A percentile compares a stretch with the other conserved stretches of the same genome.
These are phyloP conservation scores for mouse (Mus musculus) DNA, from an alignment of 2,113 vertebrate species.

Conservation along the genomic window DNA sequence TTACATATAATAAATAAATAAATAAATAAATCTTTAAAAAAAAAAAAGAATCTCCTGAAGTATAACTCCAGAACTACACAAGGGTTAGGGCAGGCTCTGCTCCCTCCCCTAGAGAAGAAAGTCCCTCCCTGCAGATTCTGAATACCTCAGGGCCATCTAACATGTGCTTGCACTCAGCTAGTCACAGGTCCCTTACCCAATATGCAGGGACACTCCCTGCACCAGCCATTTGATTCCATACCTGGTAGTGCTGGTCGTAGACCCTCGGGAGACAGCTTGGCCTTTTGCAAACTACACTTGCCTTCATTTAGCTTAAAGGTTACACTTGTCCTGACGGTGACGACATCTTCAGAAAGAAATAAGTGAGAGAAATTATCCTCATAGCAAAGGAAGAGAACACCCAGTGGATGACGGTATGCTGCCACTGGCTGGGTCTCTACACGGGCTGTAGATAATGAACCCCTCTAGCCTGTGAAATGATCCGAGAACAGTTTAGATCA, in stretches of 20 bases:
- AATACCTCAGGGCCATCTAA: not conserved
- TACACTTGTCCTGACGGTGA: constrained; percentile 93
- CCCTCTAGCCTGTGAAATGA: constrained; percentile 5
- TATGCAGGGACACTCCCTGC: not conserved
- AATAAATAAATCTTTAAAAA: no score
- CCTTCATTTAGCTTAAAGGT: constrained; percentile 94
- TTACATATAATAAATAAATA: no score
- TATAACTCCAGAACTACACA: not conserved
- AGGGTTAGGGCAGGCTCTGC: not conserved
- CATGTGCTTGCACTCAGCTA: not conserved
- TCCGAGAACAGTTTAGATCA: not conserved
- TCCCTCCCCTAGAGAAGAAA: not conserved
- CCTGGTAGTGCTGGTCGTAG: constrained; percentile 92
- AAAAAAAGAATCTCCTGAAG: not conserved
- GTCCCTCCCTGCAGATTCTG: not conserved
- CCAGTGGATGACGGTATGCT: not conserved
- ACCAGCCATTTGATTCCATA: constrained; percentile 83
- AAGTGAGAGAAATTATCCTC: constrained; percentile 80
- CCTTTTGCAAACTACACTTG: constrained; percentile 95
- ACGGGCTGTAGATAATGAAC: rapidly evolving
- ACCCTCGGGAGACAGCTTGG: constrained; percentile 91
- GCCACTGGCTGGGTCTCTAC: not conserved
- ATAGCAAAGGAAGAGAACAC: constrained; percentile 66
- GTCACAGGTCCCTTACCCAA: constrained; percentile 32
- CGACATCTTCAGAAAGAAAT: constrained; percentile 87